Base-by-base conservation (phyloP, 2,113 vertebrate genomes). In the Paraplagusia blochii region DNA sequence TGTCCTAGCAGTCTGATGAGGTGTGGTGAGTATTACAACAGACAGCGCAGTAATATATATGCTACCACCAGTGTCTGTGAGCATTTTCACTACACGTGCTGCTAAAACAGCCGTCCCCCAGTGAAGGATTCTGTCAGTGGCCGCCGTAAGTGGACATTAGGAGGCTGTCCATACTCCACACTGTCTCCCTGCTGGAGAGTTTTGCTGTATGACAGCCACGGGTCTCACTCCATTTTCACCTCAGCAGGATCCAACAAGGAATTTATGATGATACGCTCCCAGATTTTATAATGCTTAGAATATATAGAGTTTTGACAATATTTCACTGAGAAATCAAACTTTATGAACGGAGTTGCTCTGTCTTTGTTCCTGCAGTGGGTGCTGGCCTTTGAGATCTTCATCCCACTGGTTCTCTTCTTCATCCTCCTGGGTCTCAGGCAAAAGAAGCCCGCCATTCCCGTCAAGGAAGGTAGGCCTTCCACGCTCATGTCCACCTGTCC, bases 361-460 rank as follows among this genome's bases (percentile, higher is more conserved):
- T 63, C 5, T 60, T 66, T 15, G 43, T 60, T 33, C 15, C 11
- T 72, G 0, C 82, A 98, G 96, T 96, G 96, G 95, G 96, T 98
- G 69, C 80, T 98, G 87, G 91, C 96, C 11, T 98, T 98, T 3
- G 96, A 98, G 88, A 93, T 98, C 83, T 98, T 98, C 86, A 98
- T 98, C 76, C 96, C 95, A 0, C 77, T 98, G 29, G 96, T 97
- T 40, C 95, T 98, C 36, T 98, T 98, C 89, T 98, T 98, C 87
- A 97, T 98, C 69, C 89, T 98, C 0, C 74, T 98, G 77, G 96
- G 95, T 14, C 89, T 98, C 40, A 89, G 95, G 65, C 93, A 95
- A 90, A 98, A 98, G 88, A 98, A 98, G 54, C 96, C 95, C 0
- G 94, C 95, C 33, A 96, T 98, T 77, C 91, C 93, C 0, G 95